Conservation (phyloP, 2,888 invertebrate genomes). For the Erannis defoliaria region DNA sequence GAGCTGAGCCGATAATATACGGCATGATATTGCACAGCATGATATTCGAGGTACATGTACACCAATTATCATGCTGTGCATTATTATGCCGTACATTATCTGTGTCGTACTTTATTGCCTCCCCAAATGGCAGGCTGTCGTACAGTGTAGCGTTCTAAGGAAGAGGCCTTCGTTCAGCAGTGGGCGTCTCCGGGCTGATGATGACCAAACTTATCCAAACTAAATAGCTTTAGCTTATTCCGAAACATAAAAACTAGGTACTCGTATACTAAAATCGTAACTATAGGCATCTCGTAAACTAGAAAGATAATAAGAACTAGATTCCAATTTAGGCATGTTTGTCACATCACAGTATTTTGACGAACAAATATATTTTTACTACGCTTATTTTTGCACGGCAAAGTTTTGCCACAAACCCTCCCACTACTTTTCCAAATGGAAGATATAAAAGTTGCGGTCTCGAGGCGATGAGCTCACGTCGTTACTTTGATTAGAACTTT, state of each 20-base stretch:
- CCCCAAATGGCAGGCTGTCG: no score
- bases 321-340: conserved; percentile 13
- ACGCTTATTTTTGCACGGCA: conserved; percentile 40
- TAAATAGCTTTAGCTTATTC: no score
- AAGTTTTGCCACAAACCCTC: conserved; percentile 40
- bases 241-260: not conserved
- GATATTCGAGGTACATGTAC: no score
- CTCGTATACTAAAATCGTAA: not conserved
- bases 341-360: conserved; percentile 27
- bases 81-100: no score
- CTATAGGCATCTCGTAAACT: not conserved
- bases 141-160: no score
- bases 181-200: no score
- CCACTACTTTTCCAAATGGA: conserved; percentile 54
- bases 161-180: no score
- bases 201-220: no score
- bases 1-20: no score
- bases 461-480: conserved; percentile 70
- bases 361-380: conserved; percentile 38
- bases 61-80: no score
- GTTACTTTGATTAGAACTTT: conserved; percentile 73
- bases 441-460: conserved; percentile 72
- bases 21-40: no score
- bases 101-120: no score
- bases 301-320: conserved; percentile 1